phyloP scores from a whole-genome alignment of 2,797 vertebrate species.

The Anniella stebbinsi region DNA sequence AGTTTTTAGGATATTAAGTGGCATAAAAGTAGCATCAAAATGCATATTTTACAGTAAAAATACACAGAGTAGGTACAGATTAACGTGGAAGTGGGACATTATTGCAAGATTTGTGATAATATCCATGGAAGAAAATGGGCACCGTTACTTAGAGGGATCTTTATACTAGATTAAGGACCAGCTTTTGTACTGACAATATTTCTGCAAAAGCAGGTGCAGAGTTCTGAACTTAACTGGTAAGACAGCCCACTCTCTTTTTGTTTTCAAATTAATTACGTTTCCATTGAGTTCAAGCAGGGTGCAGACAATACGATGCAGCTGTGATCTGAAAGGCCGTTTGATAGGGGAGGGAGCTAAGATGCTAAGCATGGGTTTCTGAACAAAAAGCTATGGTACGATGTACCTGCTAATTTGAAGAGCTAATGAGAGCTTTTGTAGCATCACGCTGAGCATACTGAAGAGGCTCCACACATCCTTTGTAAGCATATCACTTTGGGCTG shows the following conservation, averaged over 20 bases:
- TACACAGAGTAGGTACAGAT: background rate
- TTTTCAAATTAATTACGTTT: slow-evolving; percentile 40
- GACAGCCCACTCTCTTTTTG: slow-evolving; percentile 29
- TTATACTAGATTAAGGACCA: background rate
- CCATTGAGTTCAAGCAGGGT: slow-evolving; percentile 30
- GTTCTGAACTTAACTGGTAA: slow-evolving; percentile 11
- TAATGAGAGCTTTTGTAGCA: slow-evolving; percentile 64
- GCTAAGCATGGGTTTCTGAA: slow-evolving; percentile 53
- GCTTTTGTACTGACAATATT: slow-evolving; percentile 19
- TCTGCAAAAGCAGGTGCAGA: slow-evolving; percentile 28
- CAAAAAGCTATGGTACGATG: slow-evolving; percentile 54
- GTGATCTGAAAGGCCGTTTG: slow-evolving; percentile 57
- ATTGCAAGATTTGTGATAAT: background rate
- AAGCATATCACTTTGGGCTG: slow-evolving; percentile 44
- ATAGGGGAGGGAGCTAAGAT: slow-evolving; percentile 48
- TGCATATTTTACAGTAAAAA: background rate
- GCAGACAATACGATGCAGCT: slow-evolving; percentile 35
- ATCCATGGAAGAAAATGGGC: background rate
- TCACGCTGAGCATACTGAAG: slow-evolving; percentile 49
- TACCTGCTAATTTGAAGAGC: slow-evolving; percentile 65
- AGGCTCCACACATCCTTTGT: slow-evolving; percentile 47
- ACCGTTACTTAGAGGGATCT: background rate
- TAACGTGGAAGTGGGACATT: background rate
- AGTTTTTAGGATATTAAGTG: too few species aligned
- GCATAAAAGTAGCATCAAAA: background rate